Evolutionary conservation across 2,888 invertebrate genomes (phyloP), one percentile per base, ranked within the genome.

Genomic region (Carpatolechia fugitivella): DNA sequence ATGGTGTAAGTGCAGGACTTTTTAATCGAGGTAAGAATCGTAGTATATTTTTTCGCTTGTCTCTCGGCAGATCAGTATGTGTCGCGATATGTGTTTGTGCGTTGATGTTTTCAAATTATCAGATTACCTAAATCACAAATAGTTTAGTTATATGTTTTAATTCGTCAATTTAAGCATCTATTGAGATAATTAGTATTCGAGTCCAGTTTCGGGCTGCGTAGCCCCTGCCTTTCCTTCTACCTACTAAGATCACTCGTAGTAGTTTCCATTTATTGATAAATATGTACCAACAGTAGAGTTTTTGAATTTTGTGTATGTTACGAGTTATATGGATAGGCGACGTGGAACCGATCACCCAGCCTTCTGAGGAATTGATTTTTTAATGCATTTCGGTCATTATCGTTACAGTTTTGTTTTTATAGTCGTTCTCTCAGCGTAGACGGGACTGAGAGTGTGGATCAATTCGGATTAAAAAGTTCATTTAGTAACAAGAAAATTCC

Each of bases 371-470:
- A 77, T 78, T 77, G 77, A 78, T 73, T 74, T 63, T 59, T 63
- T 65, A 69, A 69, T 71, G 66, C 70, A 76, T 72, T 76, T 78
- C 61, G 71, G 70, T 72, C 64, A 68, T 70, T 62, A 47, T 36
- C 8, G 31, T 40, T 10, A 14, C 36, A 36, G 14, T 50, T 36
- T 36, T 8, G 13, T 55, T 52, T 48, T 36, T 47, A 44, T 24
- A 18, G 31, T 38, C 40, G 31, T 40, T 13, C 16, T 40, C 16
- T 65, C 70, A 69, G 73, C 66, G 66, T 77, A 78, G 78, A 78
- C 79, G 79, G 77, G 70, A 72, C 64, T 69, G 63, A 59, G 55
- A 63, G 66, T 63, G 58, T 61, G 60, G 58, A 62, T 20, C 60
- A 57, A 52, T 20, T 48, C 47, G 18, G 20, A 16, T 24, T 47